A percentile compares a stretch with the other conserved stretches of the same genome.
Conservation (phyloP, 1,140 invertebrate species). For the Berghia stephanieae region DNA sequence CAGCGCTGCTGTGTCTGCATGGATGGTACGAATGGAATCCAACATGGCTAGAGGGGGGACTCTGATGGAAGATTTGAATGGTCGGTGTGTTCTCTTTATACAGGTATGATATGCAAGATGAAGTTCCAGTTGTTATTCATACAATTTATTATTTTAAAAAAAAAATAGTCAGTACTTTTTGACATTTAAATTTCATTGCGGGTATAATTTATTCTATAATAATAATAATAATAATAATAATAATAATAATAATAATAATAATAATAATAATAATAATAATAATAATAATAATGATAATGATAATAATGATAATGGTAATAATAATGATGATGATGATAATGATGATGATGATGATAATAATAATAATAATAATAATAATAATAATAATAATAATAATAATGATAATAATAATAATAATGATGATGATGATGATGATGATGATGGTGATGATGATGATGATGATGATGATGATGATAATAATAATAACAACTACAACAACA, state of each 20-base stretch:
- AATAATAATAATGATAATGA: background rate
- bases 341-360: background rate
- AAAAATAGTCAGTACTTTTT: too few relatives aligned
- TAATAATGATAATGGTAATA: background rate
- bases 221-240: background rate
- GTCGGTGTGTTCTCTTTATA: constrained; percentile 56
- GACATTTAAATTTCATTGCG: too few relatives aligned
- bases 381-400: too few relatives aligned
- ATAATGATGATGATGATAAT: too few relatives aligned
- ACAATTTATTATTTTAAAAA: background rate
- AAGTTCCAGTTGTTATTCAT: background rate
- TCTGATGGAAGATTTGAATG: constrained; percentile 60
- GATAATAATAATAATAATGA: constrained; percentile 3
- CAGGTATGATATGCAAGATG: constrained; percentile 44
- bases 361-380: background rate
- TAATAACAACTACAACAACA: background rate
- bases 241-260: background rate
- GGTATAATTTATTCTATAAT: background rate
- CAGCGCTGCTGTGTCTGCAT: constrained; percentile 70
- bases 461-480: constrained; percentile 3
- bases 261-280: background rate
- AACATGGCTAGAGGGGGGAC: constrained; percentile 45
- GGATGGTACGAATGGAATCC: constrained; percentile 74
- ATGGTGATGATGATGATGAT: constrained; percentile 6
- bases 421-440: constrained; percentile 4